Base-by-base conservation (phyloP, 2,797 vertebrate genomes). In the Cynodonichthys magdalenae region DNA sequence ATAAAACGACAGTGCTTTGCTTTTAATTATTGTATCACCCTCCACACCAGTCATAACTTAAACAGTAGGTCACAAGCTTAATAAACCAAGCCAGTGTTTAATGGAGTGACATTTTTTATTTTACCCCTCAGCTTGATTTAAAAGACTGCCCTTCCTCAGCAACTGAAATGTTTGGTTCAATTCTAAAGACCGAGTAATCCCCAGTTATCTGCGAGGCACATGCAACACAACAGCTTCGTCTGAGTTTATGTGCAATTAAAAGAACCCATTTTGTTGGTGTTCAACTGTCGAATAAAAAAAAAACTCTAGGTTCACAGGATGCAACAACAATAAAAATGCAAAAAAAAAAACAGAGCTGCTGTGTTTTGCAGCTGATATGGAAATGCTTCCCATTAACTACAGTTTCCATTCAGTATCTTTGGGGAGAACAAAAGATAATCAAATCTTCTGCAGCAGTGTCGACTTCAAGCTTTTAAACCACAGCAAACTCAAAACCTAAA, bases 101-200 rank as follows among this genome's bases (percentile, higher is more conserved):
- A 54, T 10, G 57, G 59, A 53, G 57, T 3, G 7, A 64, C 74
- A 39, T 64, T 65, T 55, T 81, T 71, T 80, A 63, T 66, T n/a
- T 75, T 67, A 72, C 65, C 75, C 60, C 64, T 39, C 52, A 50
- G 69, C 66, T 73, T 79, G 68, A 79, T 77, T 44, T 71, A 78
- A 79, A 69, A 75, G 66, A 60, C 69, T 62, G 52, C 57, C 71
- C 69, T 84, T 60, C 59, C 51, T 83, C 68, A 85, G 79, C 78
- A 82, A 89, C 83, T 87, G 79, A 81, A 85, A 83, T 80, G 74
- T 84, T 87, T 87, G 89, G 90, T 90, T 77, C 66, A 84, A 71
- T 87, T 77, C 69, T 82, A 79, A 66, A 82, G 74, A 58, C 61
- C 53, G 59, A 85, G 79, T 80, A 84, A 87, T 84, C 84, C 86